phyloP scores from a whole-genome alignment of 2,797 vertebrate species.

The Arnoldichthys spilopterus region DNA sequence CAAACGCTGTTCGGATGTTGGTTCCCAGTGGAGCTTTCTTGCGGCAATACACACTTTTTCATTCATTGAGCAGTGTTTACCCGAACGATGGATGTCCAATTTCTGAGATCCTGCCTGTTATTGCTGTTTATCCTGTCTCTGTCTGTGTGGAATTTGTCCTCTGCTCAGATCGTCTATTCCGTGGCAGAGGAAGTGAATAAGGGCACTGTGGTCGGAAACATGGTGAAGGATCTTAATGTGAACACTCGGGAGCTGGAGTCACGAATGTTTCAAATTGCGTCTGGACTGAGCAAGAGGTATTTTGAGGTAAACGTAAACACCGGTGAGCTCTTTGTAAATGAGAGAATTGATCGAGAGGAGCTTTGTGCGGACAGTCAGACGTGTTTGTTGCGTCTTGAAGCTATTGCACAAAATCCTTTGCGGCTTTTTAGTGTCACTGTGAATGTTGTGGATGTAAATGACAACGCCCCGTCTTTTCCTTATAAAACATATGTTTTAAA shows the following conservation, averaged over 20 bases:
- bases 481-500: constrained; percentile 42
- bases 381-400: constrained; percentile 59
- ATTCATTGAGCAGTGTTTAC: not conserved
- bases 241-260: constrained; percentile 52
- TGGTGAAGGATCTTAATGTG: constrained; percentile 56
- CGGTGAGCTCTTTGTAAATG: constrained; percentile 55
- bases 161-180: constrained; percentile 38
- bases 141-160: constrained; percentile 19
- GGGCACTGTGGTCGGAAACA: constrained; percentile 57
- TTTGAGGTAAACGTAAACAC: constrained; percentile 61
- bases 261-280: constrained; percentile 60
- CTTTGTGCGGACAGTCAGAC: constrained; percentile 46
- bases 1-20: not conserved
- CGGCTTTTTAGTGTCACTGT: constrained; percentile 49
- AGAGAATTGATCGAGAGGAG: constrained; percentile 61
- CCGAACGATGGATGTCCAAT: not conserved
- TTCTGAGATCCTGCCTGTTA: not conserved
- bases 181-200: constrained; percentile 48
- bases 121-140: constrained; percentile 10
- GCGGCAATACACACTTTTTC: not conserved
- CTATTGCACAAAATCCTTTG: constrained; percentile 43
- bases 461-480: constrained; percentile 60
- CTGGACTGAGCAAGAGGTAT: constrained; percentile 56
- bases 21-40: not conserved
- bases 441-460: too few species aligned